Percentiles rank a stretch among this genome's conserved stretches.
phyloP scores from a whole-genome alignment of 2,888 invertebrate species.

The Oeneis ivallda region DNA sequence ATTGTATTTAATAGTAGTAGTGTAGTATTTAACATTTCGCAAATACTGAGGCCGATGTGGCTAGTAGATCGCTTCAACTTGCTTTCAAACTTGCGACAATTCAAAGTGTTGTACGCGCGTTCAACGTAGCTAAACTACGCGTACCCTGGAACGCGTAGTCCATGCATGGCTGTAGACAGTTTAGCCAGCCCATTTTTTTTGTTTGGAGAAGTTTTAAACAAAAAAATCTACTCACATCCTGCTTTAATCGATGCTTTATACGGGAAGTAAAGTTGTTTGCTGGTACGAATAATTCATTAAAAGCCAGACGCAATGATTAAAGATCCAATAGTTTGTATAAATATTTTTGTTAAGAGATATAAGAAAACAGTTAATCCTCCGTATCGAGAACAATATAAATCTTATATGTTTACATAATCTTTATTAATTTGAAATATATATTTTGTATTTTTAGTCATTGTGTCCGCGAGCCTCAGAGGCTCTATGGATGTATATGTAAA shows the following conservation, averaged over 20 bases:
- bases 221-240: too few relatives aligned
- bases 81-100: too few relatives aligned
- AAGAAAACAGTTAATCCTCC: background rate
- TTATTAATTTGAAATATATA: background rate
- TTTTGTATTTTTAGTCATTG: slow-evolving; percentile 40
- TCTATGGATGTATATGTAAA: slow-evolving; percentile 67
- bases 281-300: slow-evolving; percentile 10
- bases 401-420: slow-evolving; percentile 1
- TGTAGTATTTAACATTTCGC: too few relatives aligned
- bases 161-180: too few relatives aligned
- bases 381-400: slow-evolving; percentile 1
- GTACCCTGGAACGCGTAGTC: too few relatives aligned
- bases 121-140: too few relatives aligned
- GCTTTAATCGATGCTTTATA: background rate
- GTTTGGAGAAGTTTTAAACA: too few relatives aligned
- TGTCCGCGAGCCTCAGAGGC: slow-evolving; percentile 58
- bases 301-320: slow-evolving; percentile 32
- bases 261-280: slow-evolving; percentile 1
- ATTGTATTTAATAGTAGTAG: too few relatives aligned
- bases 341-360: slow-evolving; percentile 5
- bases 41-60: too few relatives aligned
- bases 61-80: too few relatives aligned
- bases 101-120: too few relatives aligned
- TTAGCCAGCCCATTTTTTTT: too few relatives aligned
- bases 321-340: slow-evolving; percentile 11